A percentile compares a stretch with the other conserved stretches of the same genome.
Conservation (phyloP, 2,888 invertebrate species). For the Tinea trinotella region DNA sequence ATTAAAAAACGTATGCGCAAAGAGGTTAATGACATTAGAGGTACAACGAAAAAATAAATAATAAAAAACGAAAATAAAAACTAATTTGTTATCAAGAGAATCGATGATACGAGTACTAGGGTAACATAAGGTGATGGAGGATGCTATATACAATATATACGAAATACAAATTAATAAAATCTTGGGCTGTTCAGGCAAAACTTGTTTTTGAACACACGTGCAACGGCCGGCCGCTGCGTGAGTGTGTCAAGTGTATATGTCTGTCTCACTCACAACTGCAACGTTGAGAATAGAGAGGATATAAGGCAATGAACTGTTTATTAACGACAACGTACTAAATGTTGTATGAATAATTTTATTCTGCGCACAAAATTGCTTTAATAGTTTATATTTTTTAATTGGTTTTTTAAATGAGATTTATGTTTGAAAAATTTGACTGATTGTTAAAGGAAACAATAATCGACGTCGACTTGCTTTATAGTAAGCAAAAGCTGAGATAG, state of each 20-base stretch:
- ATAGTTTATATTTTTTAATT: conserved; percentile 22
- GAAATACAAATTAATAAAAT: conserved; percentile 70
- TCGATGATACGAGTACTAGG: conserved; percentile 50
- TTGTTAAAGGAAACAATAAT: too few species aligned
- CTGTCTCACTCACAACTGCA: conserved; percentile 39
- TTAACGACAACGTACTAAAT: conserved; percentile 1
- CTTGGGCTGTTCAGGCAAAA: conserved; percentile 55
- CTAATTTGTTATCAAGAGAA: conserved; percentile 66
- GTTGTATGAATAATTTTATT: neutral
- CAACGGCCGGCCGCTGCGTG: conserved; percentile 45
- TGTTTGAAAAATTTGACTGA: too few species aligned
- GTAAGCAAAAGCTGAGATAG: too few species aligned
- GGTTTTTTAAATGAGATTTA: too few species aligned
- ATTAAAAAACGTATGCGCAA: neutral
- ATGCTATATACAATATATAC: conserved; percentile 34
- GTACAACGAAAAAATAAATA: neutral
- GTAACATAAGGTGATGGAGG: conserved; percentile 26
- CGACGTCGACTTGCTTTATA: too few species aligned
- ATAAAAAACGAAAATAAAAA: conserved; percentile 28
- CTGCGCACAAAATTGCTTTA: conserved; percentile 19
- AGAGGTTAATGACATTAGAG: conserved; percentile 3
- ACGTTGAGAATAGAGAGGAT: conserved; percentile 43
- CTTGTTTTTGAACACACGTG: conserved; percentile 65
- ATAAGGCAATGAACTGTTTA: conserved; percentile 19
- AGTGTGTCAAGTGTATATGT: conserved; percentile 33